Base-by-base conservation (phyloP, 2,888 invertebrate genomes). In the Julus scandinavius region DNA sequence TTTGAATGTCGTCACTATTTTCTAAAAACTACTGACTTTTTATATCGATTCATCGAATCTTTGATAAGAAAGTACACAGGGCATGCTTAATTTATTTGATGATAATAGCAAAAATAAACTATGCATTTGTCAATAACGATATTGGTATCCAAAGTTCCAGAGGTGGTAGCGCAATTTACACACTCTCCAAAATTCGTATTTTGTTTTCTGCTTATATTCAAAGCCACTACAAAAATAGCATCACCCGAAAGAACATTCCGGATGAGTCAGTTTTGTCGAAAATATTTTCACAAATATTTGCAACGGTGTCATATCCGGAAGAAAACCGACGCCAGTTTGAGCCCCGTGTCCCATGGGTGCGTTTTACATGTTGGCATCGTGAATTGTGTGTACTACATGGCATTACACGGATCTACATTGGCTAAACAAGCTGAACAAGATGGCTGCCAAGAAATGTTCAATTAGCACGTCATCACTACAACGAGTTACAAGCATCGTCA, bases 381-480 rank as follows among this genome's bases (percentile, higher is more conserved):
- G 80, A 6, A 13, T 17, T 15, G 29, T 80, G 29, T 38, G 38
- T 13, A 38, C 3, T 38, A 80, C 38, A 38, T 15, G 38, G 3
- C 11, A 3, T 29, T 80, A 13, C 45, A 45, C 45, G 45, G 7
- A 45, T 45, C 45, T 45, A 80, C 38, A 9, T 2, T 29, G 38
- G 29, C 2, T 15, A 38, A 80, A 80, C 80, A 80, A 80, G 29
- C 2, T 15, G 80, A 80, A 80, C 80, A 80, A 80, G 38, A 80
- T 80, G 80, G 80, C 38, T 29, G 80, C 38, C 80, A 80, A 80
- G 72, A 38, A 80, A 80, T 80, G 29, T 80, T 80, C 80, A 80
- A 80, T 72, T 20, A 72, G 72, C 9, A 72, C 72, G 29, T 20
- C 9, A 72, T 40, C 38, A 15, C 80, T 80, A 80, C 80, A 80